Evolutionary conservation across 2,888 invertebrate species (phyloP), one percentile per base, ranked within the genome.

Genomic region (Geotrupes spiniger): DNA sequence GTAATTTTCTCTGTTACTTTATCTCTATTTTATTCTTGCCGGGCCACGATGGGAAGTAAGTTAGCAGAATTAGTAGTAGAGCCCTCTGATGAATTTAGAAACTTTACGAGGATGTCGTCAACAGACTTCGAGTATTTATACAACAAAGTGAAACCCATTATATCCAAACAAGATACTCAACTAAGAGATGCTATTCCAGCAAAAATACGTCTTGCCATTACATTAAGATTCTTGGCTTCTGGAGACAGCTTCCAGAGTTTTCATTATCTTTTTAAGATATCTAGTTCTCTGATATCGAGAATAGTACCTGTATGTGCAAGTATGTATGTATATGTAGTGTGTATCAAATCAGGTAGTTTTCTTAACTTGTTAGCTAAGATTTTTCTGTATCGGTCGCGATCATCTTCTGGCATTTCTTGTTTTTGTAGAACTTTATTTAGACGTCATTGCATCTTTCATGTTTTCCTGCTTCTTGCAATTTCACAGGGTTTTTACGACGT

Each of bases 281-380:
- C 27, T 14, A 27, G 14, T 25, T 27, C 10, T 11, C n/a, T 14
- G 14, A 40, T 40, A 27, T 40, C 40, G 27, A 40, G n/a, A 25
- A 40, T 40, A 11, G 27, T 40, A 27, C 40, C 40, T 27, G 40
- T 40, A 27, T 40, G 26, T 40, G 27, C 26, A 27, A n/a, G n/a
- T n/a, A n/a, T n/a, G n/a, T n/a, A n/a, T n/a, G n/a, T n/a, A n/a
- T n/a, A n/a, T n/a, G n/a, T n/a, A n/a, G n/a, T n/a, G n/a, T n/a
- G n/a, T n/a, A n/a, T 27, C 27, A 27, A 27, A 27, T 27, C 27
- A 27, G 27, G 27, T 27, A 27, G 27, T 27, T 27, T 27, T 27
- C 27, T 27, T 27, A 27, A 27, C 27, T 27, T 27, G 27, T 27
- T 27, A 9, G 6, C 27, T 27, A 27, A 27, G 27, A 27, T 27